These are phyloP conservation scores for Coendou prehensilis DNA, from an alignment of 2,797 vertebrate genomes.

Conservation along the genomic window DNA sequence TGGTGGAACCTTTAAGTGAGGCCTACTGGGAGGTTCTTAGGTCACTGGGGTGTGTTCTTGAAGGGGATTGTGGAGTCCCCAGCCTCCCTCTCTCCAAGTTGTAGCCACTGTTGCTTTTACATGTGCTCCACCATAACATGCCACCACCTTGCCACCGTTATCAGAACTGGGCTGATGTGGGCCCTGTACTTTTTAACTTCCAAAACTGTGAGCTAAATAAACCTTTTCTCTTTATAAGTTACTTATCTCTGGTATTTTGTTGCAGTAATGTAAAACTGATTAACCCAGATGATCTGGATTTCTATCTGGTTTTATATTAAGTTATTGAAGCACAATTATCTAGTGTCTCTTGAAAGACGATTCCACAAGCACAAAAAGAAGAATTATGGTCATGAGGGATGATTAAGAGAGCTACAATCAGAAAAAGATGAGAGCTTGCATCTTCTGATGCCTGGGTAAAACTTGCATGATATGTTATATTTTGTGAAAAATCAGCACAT, in stretches of 20 bases:
- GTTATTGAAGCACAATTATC: background rate
- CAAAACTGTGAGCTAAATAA: background rate
- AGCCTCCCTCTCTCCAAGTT: too few relatives aligned
- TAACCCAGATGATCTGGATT: background rate
- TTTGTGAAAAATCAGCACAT: background rate
- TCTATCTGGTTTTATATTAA: constrained; percentile 18
- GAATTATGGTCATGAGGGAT: background rate
- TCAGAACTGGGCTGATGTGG: too few relatives aligned
- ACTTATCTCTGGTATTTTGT: background rate
- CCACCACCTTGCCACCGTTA: background rate
- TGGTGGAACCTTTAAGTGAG: too few relatives aligned
- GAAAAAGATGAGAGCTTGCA: background rate
- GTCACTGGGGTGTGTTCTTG: background rate
- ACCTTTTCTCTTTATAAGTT: background rate
- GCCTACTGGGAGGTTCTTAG: too few relatives aligned
- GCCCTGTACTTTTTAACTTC: background rate
- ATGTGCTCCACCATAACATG: too few relatives aligned
- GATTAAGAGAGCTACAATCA: background rate
- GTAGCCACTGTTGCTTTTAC: background rate
- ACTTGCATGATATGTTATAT: background rate
- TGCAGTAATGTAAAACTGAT: background rate
- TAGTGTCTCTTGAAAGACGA: background rate
- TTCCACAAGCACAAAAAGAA: background rate
- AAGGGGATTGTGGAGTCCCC: background rate
- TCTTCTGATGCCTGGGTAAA: background rate